phyloP scores from a whole-genome alignment of 2,888 invertebrate species.

The Apomyelois bistriatella region DNA sequence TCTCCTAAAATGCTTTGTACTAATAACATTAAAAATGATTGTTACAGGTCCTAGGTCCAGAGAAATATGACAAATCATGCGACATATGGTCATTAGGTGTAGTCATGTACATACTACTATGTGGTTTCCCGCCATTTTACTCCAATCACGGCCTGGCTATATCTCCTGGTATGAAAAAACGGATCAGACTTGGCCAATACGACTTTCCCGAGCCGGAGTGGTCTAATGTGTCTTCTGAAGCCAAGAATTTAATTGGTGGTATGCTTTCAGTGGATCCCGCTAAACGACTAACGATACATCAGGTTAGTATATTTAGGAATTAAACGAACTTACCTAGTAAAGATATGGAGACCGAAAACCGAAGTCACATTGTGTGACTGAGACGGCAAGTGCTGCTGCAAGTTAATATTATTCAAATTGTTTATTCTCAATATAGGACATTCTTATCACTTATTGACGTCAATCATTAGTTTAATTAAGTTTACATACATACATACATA shows the following conservation, averaged over 20 bases:
- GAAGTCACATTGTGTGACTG: no score
- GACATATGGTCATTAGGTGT: constrained; percentile 99
- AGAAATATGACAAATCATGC: constrained; percentile 99
- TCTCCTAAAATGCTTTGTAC: no score
- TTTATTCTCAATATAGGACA: no score
- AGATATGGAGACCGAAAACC: no score
- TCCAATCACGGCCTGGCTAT: constrained; percentile 98
- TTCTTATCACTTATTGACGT: no score
- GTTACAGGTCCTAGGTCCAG: constrained; percentile 93
- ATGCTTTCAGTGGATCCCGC: constrained; percentile 97
- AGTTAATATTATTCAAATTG: no score
- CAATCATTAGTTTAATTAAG: no score
- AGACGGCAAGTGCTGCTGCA: no score
- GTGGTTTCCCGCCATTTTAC: constrained; percentile 99
- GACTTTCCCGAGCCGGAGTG: constrained; percentile 98
- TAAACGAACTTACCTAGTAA: no score
- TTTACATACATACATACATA: no score
- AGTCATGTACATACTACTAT: constrained; percentile 99
- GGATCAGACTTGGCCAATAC: constrained; percentile 97
- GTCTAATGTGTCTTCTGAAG: constrained; percentile 95
- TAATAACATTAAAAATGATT: neutral
- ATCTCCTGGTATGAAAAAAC: constrained; percentile 99
- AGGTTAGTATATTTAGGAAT: constrained; percentile 81
- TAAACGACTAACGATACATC: constrained; percentile 92
- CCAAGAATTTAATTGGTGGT: constrained; percentile 96